A percentile compares a stretch with the other conserved stretches of the same genome.
phyloP scores from a whole-genome alignment of 2,113 vertebrate species.

The Datnioides undecimradiatus region DNA sequence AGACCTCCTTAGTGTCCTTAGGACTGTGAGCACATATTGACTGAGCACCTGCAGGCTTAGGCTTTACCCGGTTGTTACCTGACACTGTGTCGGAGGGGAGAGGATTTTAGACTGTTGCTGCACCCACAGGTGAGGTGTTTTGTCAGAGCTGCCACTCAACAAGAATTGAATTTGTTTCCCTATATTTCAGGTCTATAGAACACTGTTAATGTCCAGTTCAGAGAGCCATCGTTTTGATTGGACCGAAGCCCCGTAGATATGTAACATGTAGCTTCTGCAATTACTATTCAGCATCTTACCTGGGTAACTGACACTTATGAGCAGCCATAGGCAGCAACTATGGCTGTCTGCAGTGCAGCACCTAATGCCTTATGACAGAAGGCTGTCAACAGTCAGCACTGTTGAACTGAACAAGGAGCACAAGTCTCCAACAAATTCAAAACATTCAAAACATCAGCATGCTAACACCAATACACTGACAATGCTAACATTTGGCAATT shows the following conservation, averaged over 20 bases:
- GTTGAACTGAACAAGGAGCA: not conserved
- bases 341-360: no score
- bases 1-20: conserved; percentile 51
- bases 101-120: conserved; percentile 44
- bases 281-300: no score
- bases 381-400: no score
- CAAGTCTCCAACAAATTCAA: not conserved
- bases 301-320: no score
- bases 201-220: not conserved
- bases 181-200: not conserved
- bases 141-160: not conserved
- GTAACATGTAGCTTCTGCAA: no score
- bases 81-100: conserved; percentile 38
- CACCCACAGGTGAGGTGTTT: conserved; percentile 28
- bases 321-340: no score
- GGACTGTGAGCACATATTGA: conserved; percentile 64
- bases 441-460: not conserved
- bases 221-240: no score
- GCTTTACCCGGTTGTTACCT: conserved; percentile 55
- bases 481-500: no score
- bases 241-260: no score
- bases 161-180: not conserved
- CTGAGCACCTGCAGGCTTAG: conserved; percentile 50
- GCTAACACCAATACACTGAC: no score
- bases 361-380: no score